Base-by-base conservation (phyloP, 92 coral and sea anemone species). In the Plumapathes pennacea region DNA sequence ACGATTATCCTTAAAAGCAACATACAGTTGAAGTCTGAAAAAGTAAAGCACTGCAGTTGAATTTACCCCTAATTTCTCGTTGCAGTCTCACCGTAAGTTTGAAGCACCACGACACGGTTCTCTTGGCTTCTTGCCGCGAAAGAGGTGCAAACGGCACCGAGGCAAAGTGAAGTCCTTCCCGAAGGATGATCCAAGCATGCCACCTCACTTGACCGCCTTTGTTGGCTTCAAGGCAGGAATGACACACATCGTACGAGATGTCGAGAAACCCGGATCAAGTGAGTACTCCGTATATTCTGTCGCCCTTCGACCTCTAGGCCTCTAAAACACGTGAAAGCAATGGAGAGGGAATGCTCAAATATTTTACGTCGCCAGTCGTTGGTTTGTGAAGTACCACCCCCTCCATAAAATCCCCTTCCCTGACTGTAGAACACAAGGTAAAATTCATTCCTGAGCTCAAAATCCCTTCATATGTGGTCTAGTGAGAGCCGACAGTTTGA, bases 101-200 rank as follows among this genome's bases (percentile, higher is more conserved):
- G 83, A 85, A 80, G 99, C 99, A 54, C 99, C 99, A 3, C 83
- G 99, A 38, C 99, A 94, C 56, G 99, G 99, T 45, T 94, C 99
- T 50, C 59, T 89, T 45, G 99, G 99, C 33, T 94, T 94, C 81
- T 71, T 94, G 64, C 99, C 99, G 53, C 99, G 99, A 15, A 94
- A 94, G 70, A 77, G 99, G 60, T 77, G 83, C 56, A 94, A 84
- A 50, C 78, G 85, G 49, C 99, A 94, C 54, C 88, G 95, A 45
- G 99, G 98, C 29, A 92, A 86, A 49, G 90, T 92, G 22, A 92
- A 88, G 77, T 84, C 98, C 36, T 92, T 92, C 64, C 98, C 98
- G 18, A 92, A 84, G 58, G 96, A 92, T 77, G 96, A 92, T 27
- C 25, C 85, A 10, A 80, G 84, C 47, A 78, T 92, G 21, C 98